phyloP scores from a whole-genome alignment of 1,140 invertebrate genomes.

The Euglossa dilemma region DNA sequence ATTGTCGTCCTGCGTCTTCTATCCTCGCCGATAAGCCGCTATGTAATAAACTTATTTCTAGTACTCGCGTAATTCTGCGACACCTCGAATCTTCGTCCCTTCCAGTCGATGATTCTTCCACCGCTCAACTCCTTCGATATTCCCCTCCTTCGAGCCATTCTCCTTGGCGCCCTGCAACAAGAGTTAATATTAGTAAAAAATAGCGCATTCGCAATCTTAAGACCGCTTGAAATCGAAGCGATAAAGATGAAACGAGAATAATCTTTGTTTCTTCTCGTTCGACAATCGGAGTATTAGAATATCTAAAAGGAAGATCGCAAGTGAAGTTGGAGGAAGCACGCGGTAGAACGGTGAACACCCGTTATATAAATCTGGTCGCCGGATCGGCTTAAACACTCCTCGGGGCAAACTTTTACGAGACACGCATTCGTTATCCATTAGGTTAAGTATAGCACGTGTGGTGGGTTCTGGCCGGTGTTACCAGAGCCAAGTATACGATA shows the following conservation, averaged over 20 bases:
- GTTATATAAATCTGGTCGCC: slow-evolving; percentile 52
- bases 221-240: too few relatives aligned
- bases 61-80: too few relatives aligned
- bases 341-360: slow-evolving; percentile 23
- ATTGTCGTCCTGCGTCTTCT: too few relatives aligned
- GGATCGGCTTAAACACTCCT: slow-evolving; percentile 57
- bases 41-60: too few relatives aligned
- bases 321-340: not conserved
- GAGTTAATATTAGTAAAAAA: not conserved
- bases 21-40: not conserved
- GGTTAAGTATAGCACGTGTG: slow-evolving; percentile 63
- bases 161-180: not conserved
- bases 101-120: not conserved
- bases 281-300: not conserved
- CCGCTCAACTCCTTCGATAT: not conserved
- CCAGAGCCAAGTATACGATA: slow-evolving; percentile 37
- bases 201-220: too few relatives aligned
- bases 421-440: slow-evolving; percentile 69
- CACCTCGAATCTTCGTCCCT: not conserved
- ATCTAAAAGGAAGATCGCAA: not conserved
- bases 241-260: slow-evolving; percentile 10
- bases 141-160: not conserved
- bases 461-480: slow-evolving; percentile 32
- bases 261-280: not conserved
- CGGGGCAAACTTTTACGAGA: slow-evolving; percentile 61